Evolutionary conservation across 2,113 vertebrate species (phyloP).

Genomic region (Odocoileus hemionus): DNA sequence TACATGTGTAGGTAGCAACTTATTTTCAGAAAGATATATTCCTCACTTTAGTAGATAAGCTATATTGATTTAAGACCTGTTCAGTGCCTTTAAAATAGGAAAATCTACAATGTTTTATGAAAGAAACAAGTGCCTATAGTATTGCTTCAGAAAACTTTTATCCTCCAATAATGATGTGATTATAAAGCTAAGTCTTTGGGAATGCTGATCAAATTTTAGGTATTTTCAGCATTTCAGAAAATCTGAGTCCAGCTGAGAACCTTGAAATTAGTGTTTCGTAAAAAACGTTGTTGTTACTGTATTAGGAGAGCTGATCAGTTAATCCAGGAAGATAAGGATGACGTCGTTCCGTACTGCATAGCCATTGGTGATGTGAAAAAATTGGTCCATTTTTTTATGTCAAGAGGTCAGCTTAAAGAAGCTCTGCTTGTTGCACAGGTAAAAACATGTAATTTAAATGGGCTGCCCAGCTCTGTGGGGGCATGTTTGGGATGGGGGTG

Average conservation of each 20-base stretch:
- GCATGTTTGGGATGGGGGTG: rapidly evolving
- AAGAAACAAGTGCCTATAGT: not conserved
- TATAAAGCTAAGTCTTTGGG: not conserved
- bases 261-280: not conserved
- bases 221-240: not conserved
- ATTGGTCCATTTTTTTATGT: constrained; percentile 91
- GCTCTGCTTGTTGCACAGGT: constrained; percentile 95
- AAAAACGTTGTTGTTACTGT: not conserved
- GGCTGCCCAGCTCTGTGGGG: no score
- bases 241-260: not conserved
- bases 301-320: constrained; percentile 95
- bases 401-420: constrained; percentile 93
- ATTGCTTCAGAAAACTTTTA: not conserved
- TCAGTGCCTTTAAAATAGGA: not conserved
- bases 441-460: not conserved
- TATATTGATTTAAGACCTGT: not conserved
- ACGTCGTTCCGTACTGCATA: constrained; percentile 94
- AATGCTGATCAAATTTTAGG: not conserved
- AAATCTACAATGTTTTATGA: not conserved
- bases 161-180: not conserved
- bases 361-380: constrained; percentile 93
- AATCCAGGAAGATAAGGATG: constrained; percentile 95
- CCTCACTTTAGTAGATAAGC: not conserved
- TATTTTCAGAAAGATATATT: not conserved
- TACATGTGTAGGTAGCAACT: not conserved